Evolutionary conservation across 2,888 invertebrate species (phyloP).

Genomic region (Lucinisca nassula): DNA sequence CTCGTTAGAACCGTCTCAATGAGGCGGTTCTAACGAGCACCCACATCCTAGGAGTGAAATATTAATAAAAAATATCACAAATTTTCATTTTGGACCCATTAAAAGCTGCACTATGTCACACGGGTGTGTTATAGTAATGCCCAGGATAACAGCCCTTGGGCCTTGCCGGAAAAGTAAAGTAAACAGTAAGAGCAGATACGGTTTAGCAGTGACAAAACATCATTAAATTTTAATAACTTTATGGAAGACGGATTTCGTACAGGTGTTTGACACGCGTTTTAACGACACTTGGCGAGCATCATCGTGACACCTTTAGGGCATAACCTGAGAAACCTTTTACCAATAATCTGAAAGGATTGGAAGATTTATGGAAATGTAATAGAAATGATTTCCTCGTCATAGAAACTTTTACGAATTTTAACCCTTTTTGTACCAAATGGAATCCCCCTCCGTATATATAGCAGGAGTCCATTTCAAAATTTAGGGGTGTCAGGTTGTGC

Average conservation of each 20-base stretch:
- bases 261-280: slow-evolving; percentile 12
- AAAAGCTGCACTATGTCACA: too few species aligned
- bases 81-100: too few species aligned
- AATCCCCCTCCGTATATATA: too few species aligned
- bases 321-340: not conserved
- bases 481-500: too few species aligned
- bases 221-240: slow-evolving; percentile 13
- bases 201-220: not conserved
- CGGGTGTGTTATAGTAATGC: too few species aligned
- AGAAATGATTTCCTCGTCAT: not conserved
- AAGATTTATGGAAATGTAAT: not conserved
- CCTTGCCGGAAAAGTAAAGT: not conserved
- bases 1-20: too few species aligned
- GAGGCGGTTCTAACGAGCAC: too few species aligned
- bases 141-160: not conserved
- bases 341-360: not conserved
- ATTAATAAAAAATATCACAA: too few species aligned
- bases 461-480: too few species aligned
- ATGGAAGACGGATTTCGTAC: not conserved
- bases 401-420: too few species aligned
- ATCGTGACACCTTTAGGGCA: not conserved
- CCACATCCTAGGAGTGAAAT: too few species aligned
- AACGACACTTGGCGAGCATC: not conserved
- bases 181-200: not conserved
- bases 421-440: too few species aligned